Evolutionary conservation across 1,140 invertebrate species (phyloP).

Genomic region (Aphis gossypii): DNA sequence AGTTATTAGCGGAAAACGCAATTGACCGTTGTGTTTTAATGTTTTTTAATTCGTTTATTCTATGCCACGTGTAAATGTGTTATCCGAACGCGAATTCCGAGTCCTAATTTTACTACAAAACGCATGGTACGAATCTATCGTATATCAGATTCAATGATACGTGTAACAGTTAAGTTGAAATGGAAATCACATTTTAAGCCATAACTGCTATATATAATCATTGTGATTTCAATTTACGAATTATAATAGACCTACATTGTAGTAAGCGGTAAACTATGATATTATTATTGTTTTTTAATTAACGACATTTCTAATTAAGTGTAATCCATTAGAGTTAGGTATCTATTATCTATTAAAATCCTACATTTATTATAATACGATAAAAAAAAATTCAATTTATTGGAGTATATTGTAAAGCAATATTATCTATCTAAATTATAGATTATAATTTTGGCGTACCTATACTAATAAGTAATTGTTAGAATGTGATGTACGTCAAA

Average conservation of each 20-base stretch:
- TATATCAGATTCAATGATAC: not conserved
- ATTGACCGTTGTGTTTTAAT: not conserved
- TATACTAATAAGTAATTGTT: not conserved
- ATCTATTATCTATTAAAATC: not conserved
- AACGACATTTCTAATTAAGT: not conserved
- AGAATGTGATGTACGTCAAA: not conserved
- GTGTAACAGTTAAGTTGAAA: not conserved
- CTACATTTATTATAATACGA: not conserved
- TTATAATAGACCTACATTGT: not conserved
- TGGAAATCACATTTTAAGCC: not conserved
- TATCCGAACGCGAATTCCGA: not conserved
- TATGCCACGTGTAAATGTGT: not conserved
- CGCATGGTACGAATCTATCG: not conserved
- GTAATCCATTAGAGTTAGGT: not conserved
- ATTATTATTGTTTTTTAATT: not conserved
- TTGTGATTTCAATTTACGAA: not conserved
- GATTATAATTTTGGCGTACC: not conserved
- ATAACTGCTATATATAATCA: not conserved
- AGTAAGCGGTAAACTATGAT: not conserved
- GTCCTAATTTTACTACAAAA: not conserved
- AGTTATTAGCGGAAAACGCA: not conserved
- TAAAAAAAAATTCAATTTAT: not conserved
- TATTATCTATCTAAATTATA: not conserved
- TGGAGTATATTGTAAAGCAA: not conserved
- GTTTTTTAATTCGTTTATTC: constrained; percentile 3